Evolutionary conservation across 2,888 invertebrate species (phyloP), one percentile per base, ranked within the genome.

Genomic region (Tigriopus californicus): DNA sequence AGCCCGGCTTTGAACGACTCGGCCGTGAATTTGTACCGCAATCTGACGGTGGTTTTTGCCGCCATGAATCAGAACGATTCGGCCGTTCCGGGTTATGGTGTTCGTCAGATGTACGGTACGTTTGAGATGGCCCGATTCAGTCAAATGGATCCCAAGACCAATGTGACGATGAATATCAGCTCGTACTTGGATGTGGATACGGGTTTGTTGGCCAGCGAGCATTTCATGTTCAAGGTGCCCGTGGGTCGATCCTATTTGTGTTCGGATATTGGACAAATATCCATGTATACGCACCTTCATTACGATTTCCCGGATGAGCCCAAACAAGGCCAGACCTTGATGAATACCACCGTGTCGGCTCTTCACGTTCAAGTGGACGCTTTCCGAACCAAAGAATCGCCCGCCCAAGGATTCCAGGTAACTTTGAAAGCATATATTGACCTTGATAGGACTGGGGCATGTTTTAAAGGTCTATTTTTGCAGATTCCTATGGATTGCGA

Each of bases 191-290:
- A 5, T 22, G 22, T 47, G 47, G 18, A 18, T 22, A 11, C 47
- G 22, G n/a, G 22, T 18, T 4, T 11, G n/a, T 22, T 20, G 3
- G 40, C 15, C 54, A 41, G 24, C 33, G 15, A 22, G 13, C 24
- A 56, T 8, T 22, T 56, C 18, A 10, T 62, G 15, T 84, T 83
- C 71, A 68, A 70, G 63, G 78, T 79, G 0, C 79, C 80, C 1
- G 65, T 79, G 42, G 72, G 74, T 47, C 79, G 80, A 65, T 87
- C 87, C 0, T 87, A 85, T 72, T 80, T 80, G 65, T 87, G 86
- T 72, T 69, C 74, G 40, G 46, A 44, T 33, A 15, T 15, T 11
- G 54, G 54, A 40, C n/a, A 54, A 15, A 18, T 41, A n/a, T 18
- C 15, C n/a, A 15, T 54, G 41, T 13, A 10, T 3, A 18, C 54